These are phyloP conservation scores for Bombus ignitus DNA, from an alignment of 1,140 invertebrate genomes.

Conservation along the genomic window DNA sequence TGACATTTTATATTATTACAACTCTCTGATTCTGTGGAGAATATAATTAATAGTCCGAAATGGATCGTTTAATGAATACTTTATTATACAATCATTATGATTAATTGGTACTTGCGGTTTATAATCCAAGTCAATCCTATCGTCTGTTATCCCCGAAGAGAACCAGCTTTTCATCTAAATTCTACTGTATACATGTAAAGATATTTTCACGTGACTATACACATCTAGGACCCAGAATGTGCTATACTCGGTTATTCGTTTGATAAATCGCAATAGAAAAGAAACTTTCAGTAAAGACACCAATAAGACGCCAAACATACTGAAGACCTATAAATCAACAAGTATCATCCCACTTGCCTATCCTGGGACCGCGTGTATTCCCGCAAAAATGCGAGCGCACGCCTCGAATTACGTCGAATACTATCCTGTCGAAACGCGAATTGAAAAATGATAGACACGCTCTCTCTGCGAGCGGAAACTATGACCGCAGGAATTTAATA, in stretches of 20 bases:
- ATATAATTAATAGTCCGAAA: background rate
- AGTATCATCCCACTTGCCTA: background rate
- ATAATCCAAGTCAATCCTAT: too few relatives aligned
- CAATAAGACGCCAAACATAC: background rate
- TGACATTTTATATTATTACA: background rate
- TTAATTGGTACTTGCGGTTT: too few relatives aligned
- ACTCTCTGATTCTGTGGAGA: background rate
- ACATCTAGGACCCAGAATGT: too few relatives aligned
- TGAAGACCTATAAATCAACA: background rate
- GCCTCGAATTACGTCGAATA: background rate
- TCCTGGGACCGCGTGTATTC: background rate
- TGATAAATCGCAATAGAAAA: too few relatives aligned
- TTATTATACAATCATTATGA: too few relatives aligned
- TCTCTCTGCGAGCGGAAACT: background rate
- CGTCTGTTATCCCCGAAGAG: too few relatives aligned
- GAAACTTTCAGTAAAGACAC: background rate
- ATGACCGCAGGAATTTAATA: slow-evolving; percentile 63
- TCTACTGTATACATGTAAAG: too few relatives aligned
- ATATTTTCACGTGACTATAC: too few relatives aligned
- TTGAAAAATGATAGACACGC: slow-evolving; percentile 48
- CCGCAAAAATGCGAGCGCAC: background rate
- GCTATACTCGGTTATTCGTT: too few relatives aligned
- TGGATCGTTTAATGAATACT: too few relatives aligned
- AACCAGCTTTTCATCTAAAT: too few relatives aligned
- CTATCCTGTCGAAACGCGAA: slow-evolving; percentile 18